A percentile compares a stretch with the other conserved stretches of the same genome.
Evolutionary conservation across 2,888 invertebrate species (phyloP).

Genomic region (Griposia aprilina): DNA sequence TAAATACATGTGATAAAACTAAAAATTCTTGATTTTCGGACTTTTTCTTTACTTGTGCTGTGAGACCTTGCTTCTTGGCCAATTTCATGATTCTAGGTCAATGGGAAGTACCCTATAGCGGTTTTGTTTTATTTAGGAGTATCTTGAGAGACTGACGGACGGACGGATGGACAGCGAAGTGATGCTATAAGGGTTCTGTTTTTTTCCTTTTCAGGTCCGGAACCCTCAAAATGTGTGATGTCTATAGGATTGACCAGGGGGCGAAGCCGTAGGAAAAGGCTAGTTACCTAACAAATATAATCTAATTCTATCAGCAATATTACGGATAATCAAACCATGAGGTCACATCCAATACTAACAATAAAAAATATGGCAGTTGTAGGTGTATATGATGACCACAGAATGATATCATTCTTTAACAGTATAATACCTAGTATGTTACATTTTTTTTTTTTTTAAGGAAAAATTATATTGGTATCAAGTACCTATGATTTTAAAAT

Average conservation of each 20-base stretch:
- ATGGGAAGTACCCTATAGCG: not conserved
- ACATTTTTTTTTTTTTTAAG: not conserved
- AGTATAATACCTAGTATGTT: no score
- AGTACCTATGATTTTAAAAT: not conserved
- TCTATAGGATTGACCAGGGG: not conserved
- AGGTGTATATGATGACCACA: constrained; percentile 3
- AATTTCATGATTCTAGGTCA: no score
- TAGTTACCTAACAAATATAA: not conserved
- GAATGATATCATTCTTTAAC: constrained; percentile 13
- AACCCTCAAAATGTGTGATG: not conserved
- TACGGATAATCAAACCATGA: constrained; percentile 32
- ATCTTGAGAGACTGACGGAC: not conserved
- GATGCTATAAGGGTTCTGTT: not conserved
- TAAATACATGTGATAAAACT: no score
- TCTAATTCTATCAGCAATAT: not conserved
- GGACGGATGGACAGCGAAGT: not conserved
- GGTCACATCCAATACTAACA: constrained; percentile 1
- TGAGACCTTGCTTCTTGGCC: no score
- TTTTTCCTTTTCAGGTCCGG: no score
- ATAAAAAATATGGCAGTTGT: constrained; percentile 21
- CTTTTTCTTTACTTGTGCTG: no score
- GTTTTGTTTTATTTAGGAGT: not conserved
- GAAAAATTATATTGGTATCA: not conserved
- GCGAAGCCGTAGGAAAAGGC: not conserved
- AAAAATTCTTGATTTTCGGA: no score